A percentile compares a stretch with the other conserved stretches of the same genome.
Evolutionary conservation across 2,797 vertebrate species (phyloP).

Genomic region (Scarus forsteni): DNA sequence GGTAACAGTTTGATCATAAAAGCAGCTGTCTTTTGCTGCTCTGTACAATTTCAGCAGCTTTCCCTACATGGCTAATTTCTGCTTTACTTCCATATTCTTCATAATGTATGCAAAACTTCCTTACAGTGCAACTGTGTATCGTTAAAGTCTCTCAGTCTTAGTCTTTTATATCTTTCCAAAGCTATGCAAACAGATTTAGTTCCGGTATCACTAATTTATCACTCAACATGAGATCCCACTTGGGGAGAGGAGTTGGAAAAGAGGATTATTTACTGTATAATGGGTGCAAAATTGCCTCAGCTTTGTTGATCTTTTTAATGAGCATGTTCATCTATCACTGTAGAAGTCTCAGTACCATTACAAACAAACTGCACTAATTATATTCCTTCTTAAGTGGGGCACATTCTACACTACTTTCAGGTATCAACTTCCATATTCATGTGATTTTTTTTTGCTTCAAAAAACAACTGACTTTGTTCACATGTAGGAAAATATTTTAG

Average conservation of each 20-base stretch:
- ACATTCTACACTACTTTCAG: background rate
- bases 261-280: slow-evolving; percentile 41
- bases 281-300: slow-evolving; percentile 25
- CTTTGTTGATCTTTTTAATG: slow-evolving; percentile 32
- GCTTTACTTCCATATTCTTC: slow-evolving; percentile 16
- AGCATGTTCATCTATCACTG: slow-evolving; percentile 21
- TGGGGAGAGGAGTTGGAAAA: slow-evolving; percentile 6
- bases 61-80: slow-evolving; percentile 25
- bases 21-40: slow-evolving; percentile 13
- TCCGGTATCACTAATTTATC: slow-evolving; percentile 32
- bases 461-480: too few relatives aligned
- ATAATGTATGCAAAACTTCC: slow-evolving; percentile 1
- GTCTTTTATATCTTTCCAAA: slow-evolving; percentile 14
- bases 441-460: background rate
- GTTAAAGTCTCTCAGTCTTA: too few relatives aligned
- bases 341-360: slow-evolving; percentile 6
- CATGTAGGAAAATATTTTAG: too few relatives aligned
- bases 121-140: slow-evolving; percentile 11
- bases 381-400: background rate
- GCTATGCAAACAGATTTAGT: slow-evolving; percentile 29
- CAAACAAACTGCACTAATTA: slow-evolving; percentile 4
- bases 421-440: background rate
- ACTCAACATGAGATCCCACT: slow-evolving; percentile 19
- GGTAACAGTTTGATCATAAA: slow-evolving; percentile 30
- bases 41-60: slow-evolving; percentile 2